These are phyloP conservation scores for Sylvietta virens DNA, from an alignment of 2,113 vertebrate genomes.

Conservation along the genomic window DNA sequence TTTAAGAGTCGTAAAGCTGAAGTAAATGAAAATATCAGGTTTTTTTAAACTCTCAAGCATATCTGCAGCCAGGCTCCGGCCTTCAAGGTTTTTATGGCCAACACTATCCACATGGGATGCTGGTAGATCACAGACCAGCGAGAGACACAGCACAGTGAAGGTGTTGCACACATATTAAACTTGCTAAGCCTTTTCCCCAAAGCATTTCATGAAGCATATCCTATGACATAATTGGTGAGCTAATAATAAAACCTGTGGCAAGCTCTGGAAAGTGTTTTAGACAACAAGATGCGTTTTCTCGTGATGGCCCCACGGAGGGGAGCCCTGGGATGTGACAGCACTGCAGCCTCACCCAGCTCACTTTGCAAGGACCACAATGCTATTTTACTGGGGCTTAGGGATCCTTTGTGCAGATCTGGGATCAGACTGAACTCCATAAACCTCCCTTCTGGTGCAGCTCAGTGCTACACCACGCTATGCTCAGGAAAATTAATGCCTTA, in stretches of 20 bases:
- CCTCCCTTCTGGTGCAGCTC: neutral
- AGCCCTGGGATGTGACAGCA: neutral
- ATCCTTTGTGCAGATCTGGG: neutral
- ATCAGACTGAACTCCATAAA: neutral
- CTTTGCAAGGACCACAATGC: neutral
- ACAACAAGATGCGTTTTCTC: neutral
- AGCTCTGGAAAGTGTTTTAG: conserved; percentile 1
- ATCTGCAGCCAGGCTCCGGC: neutral
- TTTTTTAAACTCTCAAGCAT: neutral
- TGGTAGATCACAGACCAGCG: neutral
- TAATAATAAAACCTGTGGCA: neutral
- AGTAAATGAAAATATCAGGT: neutral
- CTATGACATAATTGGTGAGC: neutral
- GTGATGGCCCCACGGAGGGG: neutral
- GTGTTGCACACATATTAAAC: neutral
- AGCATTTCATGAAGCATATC: neutral
- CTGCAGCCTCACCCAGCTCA: neutral
- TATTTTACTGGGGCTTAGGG: neutral
- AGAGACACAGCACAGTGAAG: neutral
- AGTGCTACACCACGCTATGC: neutral
- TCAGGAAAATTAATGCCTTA: neutral
- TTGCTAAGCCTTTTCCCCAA: neutral
- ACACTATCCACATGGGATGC: neutral
- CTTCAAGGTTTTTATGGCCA: neutral
- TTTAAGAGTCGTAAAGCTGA: neutral